Evolutionary conservation across 1,140 invertebrate species (phyloP).

Genomic region (Rhagoletis zephyria): DNA sequence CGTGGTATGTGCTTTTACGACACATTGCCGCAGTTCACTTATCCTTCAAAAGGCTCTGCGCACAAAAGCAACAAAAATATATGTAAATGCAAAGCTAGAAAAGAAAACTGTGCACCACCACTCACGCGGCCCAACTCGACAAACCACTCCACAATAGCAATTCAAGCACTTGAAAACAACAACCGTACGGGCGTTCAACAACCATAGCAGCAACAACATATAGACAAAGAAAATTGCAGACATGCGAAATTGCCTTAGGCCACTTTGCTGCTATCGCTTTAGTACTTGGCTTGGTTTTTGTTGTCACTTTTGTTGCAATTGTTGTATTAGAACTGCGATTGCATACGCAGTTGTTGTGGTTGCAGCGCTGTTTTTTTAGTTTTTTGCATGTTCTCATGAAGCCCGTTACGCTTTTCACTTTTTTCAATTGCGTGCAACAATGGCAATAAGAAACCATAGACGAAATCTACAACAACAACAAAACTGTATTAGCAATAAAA

Average conservation of each 20-base stretch:
- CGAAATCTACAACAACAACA: too few relatives aligned
- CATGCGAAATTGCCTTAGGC: slow-evolving; percentile 9
- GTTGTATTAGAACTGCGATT: background rate
- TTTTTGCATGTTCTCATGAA: background rate
- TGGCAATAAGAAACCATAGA: background rate
- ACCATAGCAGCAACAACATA: background rate
- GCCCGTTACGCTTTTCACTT: background rate
- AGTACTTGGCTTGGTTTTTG: background rate
- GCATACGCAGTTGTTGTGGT: background rate
- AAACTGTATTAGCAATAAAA: background rate
- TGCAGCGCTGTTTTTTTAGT: background rate
- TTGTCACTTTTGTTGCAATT: background rate
- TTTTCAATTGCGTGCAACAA: background rate
- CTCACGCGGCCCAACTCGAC: slow-evolving; percentile 37
- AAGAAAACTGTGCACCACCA: background rate
- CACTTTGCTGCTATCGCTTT: slow-evolving; percentile 12
- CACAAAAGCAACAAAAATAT: background rate
- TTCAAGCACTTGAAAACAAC: slow-evolving; percentile 31
- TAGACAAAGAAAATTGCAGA: background rate
- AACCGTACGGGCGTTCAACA: background rate
- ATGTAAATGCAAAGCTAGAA: background rate
- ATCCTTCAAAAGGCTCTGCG: background rate
- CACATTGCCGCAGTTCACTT: slow-evolving; percentile 32
- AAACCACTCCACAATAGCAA: slow-evolving; percentile 15
- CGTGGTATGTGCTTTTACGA: background rate